A percentile compares a stretch with the other conserved stretches of the same genome.
These are phyloP conservation scores for Amblyopsis hoosieri DNA, from an alignment of 2,797 vertebrate genomes.

Conservation along the genomic window DNA sequence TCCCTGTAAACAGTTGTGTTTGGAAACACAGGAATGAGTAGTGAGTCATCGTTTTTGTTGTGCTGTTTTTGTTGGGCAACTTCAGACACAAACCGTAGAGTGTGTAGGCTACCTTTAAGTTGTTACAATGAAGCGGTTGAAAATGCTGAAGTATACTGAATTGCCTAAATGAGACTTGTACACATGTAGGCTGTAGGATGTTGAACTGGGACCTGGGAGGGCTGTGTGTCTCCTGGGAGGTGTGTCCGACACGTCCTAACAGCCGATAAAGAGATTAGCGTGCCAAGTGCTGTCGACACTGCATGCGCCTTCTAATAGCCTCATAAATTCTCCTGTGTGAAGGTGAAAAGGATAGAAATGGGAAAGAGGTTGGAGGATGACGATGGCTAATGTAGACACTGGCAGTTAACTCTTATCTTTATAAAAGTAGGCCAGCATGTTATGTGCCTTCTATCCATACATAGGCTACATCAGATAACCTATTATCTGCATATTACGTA, in stretches of 20 bases:
- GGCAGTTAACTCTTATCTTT: conserved; percentile 52
- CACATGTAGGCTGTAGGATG: conserved; percentile 19
- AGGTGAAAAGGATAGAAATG: conserved; percentile 47
- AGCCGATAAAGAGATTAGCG: conserved; percentile 69
- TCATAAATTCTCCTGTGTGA: conserved; percentile 75
- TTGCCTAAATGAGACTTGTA: conserved; percentile 19
- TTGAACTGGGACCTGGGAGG: conserved; percentile 36
- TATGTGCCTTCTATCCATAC: conserved; percentile 17
- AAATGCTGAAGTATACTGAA: conserved; percentile 37
- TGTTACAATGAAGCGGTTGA: conserved; percentile 24
- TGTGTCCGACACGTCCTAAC: conserved; percentile 40
- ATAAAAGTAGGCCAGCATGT: background rate
- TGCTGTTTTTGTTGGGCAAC: no score
- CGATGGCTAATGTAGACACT: conserved; percentile 42
- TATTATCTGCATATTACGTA: no score
- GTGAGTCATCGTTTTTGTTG: no score
- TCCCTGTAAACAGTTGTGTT: no score
- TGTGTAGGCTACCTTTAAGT: no score
- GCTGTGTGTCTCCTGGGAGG: conserved; percentile 56
- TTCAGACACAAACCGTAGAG: no score
- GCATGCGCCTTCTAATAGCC: conserved; percentile 70
- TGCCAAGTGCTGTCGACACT: conserved; percentile 68
- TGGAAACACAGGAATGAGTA: no score
- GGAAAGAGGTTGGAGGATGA: conserved; percentile 2
- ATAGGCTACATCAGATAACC: no score